Evolutionary conservation across 2,888 invertebrate genomes (phyloP).

Genomic region (Elegia similella): DNA sequence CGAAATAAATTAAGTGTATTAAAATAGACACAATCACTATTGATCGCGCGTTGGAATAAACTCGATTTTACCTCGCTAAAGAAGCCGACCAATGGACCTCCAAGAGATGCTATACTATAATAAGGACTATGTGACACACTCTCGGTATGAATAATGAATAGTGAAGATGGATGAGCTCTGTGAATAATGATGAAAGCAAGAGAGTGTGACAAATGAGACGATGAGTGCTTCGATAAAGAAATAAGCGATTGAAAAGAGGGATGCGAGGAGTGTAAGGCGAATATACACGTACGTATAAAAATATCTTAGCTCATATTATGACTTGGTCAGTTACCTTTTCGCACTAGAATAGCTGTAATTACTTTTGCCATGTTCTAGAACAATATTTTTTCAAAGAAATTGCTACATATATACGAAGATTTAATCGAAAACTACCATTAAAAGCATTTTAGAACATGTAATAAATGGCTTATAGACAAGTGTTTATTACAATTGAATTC

Average conservation of each 20-base stretch:
- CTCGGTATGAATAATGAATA: constrained; percentile 10
- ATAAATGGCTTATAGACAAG: too few relatives aligned
- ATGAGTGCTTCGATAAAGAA: neutral
- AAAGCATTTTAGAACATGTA: too few relatives aligned
- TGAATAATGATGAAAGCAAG: constrained; percentile 2
- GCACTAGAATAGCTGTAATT: too few relatives aligned
- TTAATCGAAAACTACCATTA: too few relatives aligned
- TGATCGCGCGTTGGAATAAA: neutral
- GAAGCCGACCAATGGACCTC: neutral
- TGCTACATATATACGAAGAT: too few relatives aligned
- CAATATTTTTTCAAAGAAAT: too few relatives aligned
- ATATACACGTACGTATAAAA: neutral
- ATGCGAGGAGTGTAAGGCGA: neutral
- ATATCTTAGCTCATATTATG: too few relatives aligned
- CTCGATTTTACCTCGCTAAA: neutral
- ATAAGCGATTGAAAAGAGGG: neutral
- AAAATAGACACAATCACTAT: constrained; percentile 10
- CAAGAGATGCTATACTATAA: neutral
- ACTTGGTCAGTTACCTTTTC: too few relatives aligned
- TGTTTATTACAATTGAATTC: too few relatives aligned
- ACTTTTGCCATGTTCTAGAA: too few relatives aligned
- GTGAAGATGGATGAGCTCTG: neutral
- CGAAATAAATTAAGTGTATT: constrained; percentile 4
- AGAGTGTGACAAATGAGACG: constrained; percentile 1
- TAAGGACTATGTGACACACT: constrained; percentile 1